Evolutionary conservation across 2,797 vertebrate species (phyloP), one percentile per base, ranked within the genome.

Genomic region (Pteropus rufus): DNA sequence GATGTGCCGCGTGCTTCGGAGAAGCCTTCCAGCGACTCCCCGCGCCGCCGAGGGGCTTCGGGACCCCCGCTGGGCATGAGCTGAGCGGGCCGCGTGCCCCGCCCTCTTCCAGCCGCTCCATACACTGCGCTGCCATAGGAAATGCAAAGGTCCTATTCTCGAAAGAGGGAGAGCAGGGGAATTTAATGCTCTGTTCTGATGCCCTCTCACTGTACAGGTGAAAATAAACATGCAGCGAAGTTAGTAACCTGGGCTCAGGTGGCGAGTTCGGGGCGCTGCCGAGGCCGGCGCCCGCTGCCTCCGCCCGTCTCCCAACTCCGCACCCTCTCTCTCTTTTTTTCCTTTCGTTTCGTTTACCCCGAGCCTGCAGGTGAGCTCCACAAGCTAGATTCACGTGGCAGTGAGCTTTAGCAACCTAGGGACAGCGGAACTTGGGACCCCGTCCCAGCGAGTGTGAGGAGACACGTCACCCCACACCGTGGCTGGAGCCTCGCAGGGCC

Each of bases 341-440:
- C 46, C 46, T 72, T 41, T 49, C 60, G 36, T 72, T 41, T 49
- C 60, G 36, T 34, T 36, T 36, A 80, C 62, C 52, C 64, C 2
- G 9, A 86, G 39, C 52, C 88, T 81, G 62, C 95, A 89, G 81
- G 44, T 39, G 88, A 90, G 73, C 81, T 29, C 44, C 76, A 14
- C 26, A 64, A 52, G 62, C 56, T 52, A 58, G 39, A 39, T 16
- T 49, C 79, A 16, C 29, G 10, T 14, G 44, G 72, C 80, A 10
- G 14, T 36, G 67, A 88, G 87, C 58, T 41, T 69, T 4, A 80
- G 82, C 10, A n/a, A 36, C 56, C 18, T 24, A 65, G 49, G 15
- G 49, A 49, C 73, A 34, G 80, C 81, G 85, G 82, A 65, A 52
- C 16, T n/a, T 52, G 41, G 75, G 83, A 56, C 12, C 76, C 67